Evolutionary conservation across 1,140 invertebrate genomes (phyloP).

Genomic region (Brachionus sp.): DNA sequence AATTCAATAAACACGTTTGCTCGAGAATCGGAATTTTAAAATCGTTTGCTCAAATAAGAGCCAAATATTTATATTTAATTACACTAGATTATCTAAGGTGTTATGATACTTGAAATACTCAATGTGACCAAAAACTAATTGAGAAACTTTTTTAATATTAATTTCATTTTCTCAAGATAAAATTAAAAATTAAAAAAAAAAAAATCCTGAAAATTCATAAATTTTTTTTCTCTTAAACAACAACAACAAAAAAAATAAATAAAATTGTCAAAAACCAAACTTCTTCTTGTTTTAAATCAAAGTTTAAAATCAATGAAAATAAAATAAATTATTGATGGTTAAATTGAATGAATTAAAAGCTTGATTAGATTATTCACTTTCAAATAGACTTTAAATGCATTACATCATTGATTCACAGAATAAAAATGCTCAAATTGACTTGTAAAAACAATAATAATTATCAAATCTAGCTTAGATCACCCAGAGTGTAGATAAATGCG

Average conservation of each 20-base stretch:
- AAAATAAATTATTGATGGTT: conserved; percentile 16
- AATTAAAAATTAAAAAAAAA: too few relatives aligned
- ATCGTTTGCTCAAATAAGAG: conserved; percentile 37
- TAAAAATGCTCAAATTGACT: not conserved
- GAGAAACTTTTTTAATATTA: too few relatives aligned
- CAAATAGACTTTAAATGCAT: conserved; percentile 12
- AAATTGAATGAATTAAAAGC: conserved; percentile 36
- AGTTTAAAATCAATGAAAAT: not conserved
- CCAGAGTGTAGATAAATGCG: not conserved
- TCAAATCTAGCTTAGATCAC: not conserved
- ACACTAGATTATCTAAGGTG: conserved; percentile 23
- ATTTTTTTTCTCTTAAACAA: too few relatives aligned
- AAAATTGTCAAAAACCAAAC: not conserved
- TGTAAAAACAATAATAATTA: conserved; percentile 4
- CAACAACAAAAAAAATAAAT: too few relatives aligned
- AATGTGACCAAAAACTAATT: not conserved
- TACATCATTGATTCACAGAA: conserved; percentile 23
- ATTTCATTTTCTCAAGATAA: too few relatives aligned
- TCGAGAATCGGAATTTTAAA: conserved; percentile 32
- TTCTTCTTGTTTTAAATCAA: not conserved
- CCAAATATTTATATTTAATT: conserved; percentile 34
- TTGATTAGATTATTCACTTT: conserved; percentile 18
- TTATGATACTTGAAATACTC: not conserved
- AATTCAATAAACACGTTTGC: conserved; percentile 36
- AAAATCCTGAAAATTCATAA: too few relatives aligned